Conservation (phyloP, 2,888 invertebrate species). For the Stenodera caucasica region DNA sequence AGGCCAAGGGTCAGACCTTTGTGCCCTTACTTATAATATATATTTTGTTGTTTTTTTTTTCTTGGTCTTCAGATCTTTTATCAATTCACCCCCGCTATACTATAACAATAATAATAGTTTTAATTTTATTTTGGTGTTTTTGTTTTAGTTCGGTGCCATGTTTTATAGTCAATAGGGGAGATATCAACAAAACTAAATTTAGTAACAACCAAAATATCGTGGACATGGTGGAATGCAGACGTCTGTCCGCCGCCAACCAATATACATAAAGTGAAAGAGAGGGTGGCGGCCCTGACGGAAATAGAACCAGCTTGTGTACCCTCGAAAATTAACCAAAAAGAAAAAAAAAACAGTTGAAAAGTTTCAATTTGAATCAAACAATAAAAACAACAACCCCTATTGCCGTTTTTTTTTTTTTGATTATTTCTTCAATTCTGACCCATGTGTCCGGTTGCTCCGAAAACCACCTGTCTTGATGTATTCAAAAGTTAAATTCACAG, state of each 20-base stretch:
- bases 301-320: slow-evolving; percentile 1
- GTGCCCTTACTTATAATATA: too few relatives aligned
- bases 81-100: slow-evolving; percentile 16
- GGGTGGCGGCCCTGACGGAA: slow-evolving; percentile 8
- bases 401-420: neutral
- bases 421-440: slow-evolving; percentile 4
- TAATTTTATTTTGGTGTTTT: neutral
- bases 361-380: neutral
- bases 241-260: slow-evolving; percentile 4
- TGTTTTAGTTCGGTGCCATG: slow-evolving; percentile 8
- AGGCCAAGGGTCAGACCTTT: slow-evolving; percentile 47
- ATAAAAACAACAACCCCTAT: neutral
- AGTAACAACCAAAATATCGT: slow-evolving; percentile 32
- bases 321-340: neutral
- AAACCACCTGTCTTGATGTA: slow-evolving; percentile 48
- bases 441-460: slow-evolving; percentile 30
- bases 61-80: slow-evolving; percentile 23
- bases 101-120: neutral
- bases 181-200: slow-evolving; percentile 26
- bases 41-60: too few relatives aligned
- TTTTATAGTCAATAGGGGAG: slow-evolving; percentile 13
- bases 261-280: neutral
- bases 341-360: slow-evolving; percentile 2
- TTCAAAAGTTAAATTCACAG: slow-evolving; percentile 48
- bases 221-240: slow-evolving; percentile 20